Conservation (phyloP, 2,113 vertebrate genomes). For the Nestor notabilis region DNA sequence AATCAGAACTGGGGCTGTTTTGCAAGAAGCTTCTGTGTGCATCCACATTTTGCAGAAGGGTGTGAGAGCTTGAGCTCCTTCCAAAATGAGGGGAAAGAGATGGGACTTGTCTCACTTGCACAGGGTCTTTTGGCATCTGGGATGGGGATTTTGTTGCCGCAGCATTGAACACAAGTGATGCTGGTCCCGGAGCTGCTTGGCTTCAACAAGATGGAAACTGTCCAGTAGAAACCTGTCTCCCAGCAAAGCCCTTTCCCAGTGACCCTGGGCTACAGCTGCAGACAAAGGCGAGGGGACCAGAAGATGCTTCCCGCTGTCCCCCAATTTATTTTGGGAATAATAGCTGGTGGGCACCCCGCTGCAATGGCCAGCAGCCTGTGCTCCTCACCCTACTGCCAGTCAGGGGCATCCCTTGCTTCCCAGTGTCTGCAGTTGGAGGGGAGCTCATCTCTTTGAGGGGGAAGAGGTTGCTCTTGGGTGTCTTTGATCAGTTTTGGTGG, state of each 20-base stretch:
- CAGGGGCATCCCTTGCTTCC: not conserved
- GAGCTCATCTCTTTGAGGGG: not conserved
- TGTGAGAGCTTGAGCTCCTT: not conserved
- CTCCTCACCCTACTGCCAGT: not conserved
- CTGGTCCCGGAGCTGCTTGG: not conserved
- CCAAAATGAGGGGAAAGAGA: not conserved
- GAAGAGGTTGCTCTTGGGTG: not conserved
- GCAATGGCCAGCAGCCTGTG: not conserved
- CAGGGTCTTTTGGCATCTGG: not conserved
- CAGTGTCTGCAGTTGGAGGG: rapidly evolving
- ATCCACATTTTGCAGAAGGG: not conserved
- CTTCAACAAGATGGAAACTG: not conserved
- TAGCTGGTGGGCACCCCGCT: not conserved
- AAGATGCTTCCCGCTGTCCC: not conserved
- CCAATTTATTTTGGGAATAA: not conserved
- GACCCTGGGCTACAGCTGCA: not conserved
- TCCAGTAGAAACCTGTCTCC: not conserved
- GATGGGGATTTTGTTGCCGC: not conserved
- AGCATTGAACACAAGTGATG: not conserved
- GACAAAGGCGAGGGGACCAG: not conserved
- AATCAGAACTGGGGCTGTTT: not conserved
- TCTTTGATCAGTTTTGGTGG: not conserved
- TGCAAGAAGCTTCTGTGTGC: not conserved
- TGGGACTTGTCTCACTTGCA: not conserved
- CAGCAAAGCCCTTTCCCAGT: not conserved